phyloP scores from a whole-genome alignment of 2,113 vertebrate genomes.

The Chionis minor region DNA sequence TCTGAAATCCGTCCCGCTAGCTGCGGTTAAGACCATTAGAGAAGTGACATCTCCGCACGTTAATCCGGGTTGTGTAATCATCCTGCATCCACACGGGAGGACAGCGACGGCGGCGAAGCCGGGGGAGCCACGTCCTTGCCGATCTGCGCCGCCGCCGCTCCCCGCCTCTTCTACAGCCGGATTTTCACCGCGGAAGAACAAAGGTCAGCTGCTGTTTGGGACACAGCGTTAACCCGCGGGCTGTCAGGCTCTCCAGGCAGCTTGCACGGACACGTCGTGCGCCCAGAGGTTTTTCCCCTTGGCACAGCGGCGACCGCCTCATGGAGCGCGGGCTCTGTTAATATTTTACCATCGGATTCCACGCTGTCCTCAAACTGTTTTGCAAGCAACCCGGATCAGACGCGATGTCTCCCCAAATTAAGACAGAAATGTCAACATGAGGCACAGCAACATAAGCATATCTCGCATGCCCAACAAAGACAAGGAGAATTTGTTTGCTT shows the following conservation, averaged over 20 bases:
- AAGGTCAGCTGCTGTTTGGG: neutral
- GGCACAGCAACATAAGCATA: neutral
- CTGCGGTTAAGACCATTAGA: neutral
- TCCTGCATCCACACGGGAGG: neutral
- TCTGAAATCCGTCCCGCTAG: neutral
- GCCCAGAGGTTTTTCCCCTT: neutral
- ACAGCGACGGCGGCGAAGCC: neutral
- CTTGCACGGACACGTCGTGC: neutral
- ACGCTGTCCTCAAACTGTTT: neutral
- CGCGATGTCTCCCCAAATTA: neutral
- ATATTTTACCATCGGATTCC: neutral
- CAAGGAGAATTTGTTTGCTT: neutral
- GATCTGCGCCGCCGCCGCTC: neutral
- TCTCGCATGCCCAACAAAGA: neutral
- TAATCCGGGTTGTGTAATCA: neutral
- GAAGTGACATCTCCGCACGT: neutral
- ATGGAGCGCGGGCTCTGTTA: neutral
- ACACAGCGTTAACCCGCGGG: neutral
- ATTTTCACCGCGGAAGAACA: neutral
- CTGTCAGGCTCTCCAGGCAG: neutral
- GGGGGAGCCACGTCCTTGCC: neutral
- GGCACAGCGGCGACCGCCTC: neutral
- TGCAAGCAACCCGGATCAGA: neutral
- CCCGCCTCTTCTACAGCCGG: neutral
- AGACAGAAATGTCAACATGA: constrained; percentile 12